phyloP scores from a whole-genome alignment of 2,888 invertebrate genomes.

The Malthinus flaveolus region DNA sequence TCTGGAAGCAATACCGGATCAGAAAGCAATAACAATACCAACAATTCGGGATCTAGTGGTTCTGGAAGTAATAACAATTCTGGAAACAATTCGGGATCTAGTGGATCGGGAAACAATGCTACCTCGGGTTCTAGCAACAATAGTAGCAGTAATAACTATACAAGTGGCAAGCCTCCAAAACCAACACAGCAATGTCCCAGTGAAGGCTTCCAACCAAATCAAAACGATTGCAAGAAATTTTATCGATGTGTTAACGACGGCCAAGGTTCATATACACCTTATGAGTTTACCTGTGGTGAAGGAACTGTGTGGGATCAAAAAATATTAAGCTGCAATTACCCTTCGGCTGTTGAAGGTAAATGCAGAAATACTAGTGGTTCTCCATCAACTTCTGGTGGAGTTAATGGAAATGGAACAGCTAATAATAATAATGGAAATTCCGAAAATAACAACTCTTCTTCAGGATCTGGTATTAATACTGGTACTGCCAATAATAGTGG shows the following conservation, averaged over 20 bases:
- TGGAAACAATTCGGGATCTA: conserved; percentile 10
- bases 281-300: not conserved
- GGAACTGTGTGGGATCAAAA: conserved; percentile 40
- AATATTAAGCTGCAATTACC: not conserved
- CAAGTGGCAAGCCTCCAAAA: not conserved
- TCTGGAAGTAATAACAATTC: not conserved
- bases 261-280: not conserved
- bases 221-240: conserved; percentile 62
- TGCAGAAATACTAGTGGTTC: not conserved
- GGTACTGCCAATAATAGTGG: not conserved
- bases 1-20: not conserved
- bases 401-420: not conserved
- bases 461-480: not conserved
- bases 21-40: not conserved
- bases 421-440: not conserved
- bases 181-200: conserved; percentile 55
- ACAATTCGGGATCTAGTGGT: not conserved
- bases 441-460: too few relatives aligned
- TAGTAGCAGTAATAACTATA: not conserved
- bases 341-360: conserved; percentile 8
- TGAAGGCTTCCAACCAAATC: conserved; percentile 75
- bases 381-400: not conserved
- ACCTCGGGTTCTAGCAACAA: not conserved
- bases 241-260: not conserved
- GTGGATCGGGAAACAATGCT: not conserved